Evolutionary conservation across 2,888 invertebrate genomes (phyloP).

Genomic region (Drosophila neoperkinsi): DNA sequence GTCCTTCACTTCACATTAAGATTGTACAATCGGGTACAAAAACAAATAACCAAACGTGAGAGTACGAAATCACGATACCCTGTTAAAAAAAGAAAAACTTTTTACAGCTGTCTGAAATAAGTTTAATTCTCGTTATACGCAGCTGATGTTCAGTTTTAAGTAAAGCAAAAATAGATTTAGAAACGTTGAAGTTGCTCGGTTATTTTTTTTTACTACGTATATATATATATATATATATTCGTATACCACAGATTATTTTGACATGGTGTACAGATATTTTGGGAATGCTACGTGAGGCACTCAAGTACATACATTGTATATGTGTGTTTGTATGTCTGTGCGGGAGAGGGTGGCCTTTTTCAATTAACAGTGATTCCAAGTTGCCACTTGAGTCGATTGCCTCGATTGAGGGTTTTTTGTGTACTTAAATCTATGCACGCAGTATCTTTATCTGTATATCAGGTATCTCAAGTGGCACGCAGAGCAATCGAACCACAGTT

Average conservation of each 20-base stretch:
- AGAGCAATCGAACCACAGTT: constrained; percentile 8
- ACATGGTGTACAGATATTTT: constrained; percentile 10
- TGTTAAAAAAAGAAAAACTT: background rate
- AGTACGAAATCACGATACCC: constrained; percentile 22
- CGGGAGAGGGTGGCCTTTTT: background rate
- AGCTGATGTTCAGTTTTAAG: background rate
- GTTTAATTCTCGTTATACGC: background rate
- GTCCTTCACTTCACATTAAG: constrained; percentile 41
- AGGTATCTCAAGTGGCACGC: constrained; percentile 46
- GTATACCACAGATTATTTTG: background rate
- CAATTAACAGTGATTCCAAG: constrained; percentile 10
- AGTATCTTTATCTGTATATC: constrained; percentile 42
- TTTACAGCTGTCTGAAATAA: background rate
- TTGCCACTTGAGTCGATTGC: constrained; percentile 27
- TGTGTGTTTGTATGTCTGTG: background rate
- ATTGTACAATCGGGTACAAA: constrained; percentile 18
- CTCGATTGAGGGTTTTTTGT: constrained; percentile 21
- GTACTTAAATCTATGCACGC: constrained; percentile 21
- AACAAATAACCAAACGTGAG: background rate
- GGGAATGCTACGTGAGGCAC: constrained; percentile 20
- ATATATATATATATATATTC: background rate
- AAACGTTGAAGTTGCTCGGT: background rate
- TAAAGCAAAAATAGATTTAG: background rate
- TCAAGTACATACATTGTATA: constrained; percentile 8
- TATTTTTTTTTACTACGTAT: no score